Evolutionary conservation across 2,888 invertebrate species (phyloP).

Genomic region (Rosalia funebris): DNA sequence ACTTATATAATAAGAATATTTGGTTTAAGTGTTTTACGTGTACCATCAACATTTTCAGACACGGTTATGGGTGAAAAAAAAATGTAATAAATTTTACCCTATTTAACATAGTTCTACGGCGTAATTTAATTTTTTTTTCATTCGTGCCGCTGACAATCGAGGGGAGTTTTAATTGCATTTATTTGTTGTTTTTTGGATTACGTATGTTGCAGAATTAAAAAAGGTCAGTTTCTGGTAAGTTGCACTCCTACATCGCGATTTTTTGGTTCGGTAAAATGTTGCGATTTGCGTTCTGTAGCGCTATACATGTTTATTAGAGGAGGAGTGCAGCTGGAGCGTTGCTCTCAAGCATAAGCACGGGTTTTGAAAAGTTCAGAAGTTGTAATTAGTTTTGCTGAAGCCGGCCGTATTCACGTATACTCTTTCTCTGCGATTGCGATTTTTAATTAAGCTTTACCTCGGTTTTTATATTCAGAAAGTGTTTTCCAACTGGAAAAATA

Average conservation of each 20-base stretch:
- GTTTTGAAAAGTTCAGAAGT: slow-evolving; percentile 61
- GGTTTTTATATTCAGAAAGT: slow-evolving; percentile 62
- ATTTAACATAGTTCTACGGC: too few species aligned
- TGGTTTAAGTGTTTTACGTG: too few species aligned
- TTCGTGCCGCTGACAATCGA: background rate
- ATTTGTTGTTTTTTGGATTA: background rate
- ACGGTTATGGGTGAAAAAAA: too few species aligned
- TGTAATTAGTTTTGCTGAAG: slow-evolving; percentile 61
- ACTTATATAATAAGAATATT: too few species aligned
- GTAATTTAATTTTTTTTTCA: too few species aligned
- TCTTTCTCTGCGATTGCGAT: slow-evolving; percentile 61
- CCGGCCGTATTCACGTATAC: slow-evolving; percentile 57
- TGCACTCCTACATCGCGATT: background rate
- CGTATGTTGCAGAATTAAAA: background rate
- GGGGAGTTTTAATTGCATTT: background rate
- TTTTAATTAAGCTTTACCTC: slow-evolving; percentile 64
- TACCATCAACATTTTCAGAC: too few species aligned
- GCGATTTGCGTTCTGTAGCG: background rate
- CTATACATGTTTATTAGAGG: slow-evolving; percentile 41
- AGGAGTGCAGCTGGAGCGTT: slow-evolving; percentile 47
- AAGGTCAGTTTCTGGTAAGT: background rate
- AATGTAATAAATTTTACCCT: too few species aligned
- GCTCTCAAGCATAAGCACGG: slow-evolving; percentile 57
- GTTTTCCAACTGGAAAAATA: slow-evolving; percentile 63
- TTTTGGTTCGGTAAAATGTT: background rate